phyloP scores from a whole-genome alignment of 2,113 vertebrate genomes.

The Calypte anna region DNA sequence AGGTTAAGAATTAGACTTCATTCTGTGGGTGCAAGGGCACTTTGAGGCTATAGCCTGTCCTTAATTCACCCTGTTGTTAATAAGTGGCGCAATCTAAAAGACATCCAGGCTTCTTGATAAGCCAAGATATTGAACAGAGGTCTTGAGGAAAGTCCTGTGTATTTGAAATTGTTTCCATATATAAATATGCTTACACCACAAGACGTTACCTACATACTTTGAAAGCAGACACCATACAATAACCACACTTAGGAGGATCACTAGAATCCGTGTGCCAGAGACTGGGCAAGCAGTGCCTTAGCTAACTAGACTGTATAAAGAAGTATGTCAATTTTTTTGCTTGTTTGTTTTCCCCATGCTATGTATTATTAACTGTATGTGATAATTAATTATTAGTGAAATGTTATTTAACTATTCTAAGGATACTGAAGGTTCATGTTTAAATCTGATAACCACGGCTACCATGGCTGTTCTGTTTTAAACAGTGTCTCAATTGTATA shows the following conservation, averaged over 20 bases:
- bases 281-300: not conserved
- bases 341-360: not conserved
- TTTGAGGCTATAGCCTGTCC: not conserved
- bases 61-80: conserved; percentile 24
- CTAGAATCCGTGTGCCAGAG: not conserved
- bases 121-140: not conserved
- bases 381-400: not conserved
- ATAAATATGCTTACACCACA: accelerated
- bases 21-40: conserved; percentile 25
- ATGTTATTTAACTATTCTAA: not conserved
- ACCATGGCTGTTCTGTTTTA: not conserved
- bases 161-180: not conserved
- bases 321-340: not conserved
- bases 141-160: not conserved
- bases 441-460: not conserved
- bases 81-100: not conserved
- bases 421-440: not conserved
- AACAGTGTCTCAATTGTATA: not conserved
- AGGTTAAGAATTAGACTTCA: conserved; percentile 29
- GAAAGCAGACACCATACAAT: not conserved
- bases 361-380: not conserved
- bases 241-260: not conserved
- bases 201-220: not conserved
- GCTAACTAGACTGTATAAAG: not conserved
- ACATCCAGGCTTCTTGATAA: not conserved